A percentile compares a stretch with the other conserved stretches of the same genome.
Conservation (phyloP, 2,113 vertebrate species). For the Ciconia stormi region DNA sequence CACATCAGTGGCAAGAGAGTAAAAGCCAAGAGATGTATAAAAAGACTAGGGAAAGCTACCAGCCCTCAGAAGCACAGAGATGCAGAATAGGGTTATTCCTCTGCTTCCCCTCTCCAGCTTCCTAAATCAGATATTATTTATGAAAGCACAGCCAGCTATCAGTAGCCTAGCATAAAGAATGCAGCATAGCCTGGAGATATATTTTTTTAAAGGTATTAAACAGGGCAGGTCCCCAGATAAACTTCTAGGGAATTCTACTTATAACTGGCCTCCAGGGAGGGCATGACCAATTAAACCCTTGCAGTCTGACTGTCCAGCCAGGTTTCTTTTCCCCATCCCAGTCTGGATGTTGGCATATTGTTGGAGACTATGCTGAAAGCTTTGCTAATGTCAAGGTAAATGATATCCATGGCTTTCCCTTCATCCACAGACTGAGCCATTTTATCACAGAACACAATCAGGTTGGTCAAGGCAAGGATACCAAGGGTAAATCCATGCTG, state of each 20-base stretch:
- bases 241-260: neutral
- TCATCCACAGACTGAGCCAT: neutral
- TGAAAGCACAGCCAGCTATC: neutral
- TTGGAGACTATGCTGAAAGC: neutral
- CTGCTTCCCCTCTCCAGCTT: neutral
- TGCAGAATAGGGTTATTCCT: neutral
- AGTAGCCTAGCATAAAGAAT: neutral
- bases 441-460: neutral
- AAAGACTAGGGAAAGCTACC: neutral
- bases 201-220: neutral
- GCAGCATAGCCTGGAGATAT: neutral
- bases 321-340: neutral
- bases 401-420: neutral
- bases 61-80: neutral
- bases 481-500: neutral
- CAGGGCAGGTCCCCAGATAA: neutral
- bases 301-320: neutral
- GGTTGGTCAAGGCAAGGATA: neutral
- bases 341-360: neutral
- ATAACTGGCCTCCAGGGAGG: neutral
- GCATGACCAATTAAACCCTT: neutral
- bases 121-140: neutral
- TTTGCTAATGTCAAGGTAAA: neutral
- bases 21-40: neutral
- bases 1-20: neutral